Percentiles rank a stretch among this genome's conserved stretches.
Evolutionary conservation across 1,140 invertebrate species (phyloP).

Genomic region (Steinernema khuongi): DNA sequence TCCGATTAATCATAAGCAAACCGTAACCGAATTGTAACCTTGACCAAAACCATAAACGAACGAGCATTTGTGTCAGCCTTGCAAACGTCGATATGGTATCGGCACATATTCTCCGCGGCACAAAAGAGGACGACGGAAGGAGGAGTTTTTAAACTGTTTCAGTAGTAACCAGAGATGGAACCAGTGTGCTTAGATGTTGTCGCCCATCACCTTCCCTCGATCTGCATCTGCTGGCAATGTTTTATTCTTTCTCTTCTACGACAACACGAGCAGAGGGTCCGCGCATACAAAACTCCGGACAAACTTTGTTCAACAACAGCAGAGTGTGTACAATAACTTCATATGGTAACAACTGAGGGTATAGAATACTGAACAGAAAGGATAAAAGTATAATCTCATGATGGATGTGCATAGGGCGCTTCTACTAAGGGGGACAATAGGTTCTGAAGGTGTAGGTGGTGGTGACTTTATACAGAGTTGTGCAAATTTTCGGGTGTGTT

Average conservation of each 20-base stretch:
- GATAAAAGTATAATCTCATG: not conserved
- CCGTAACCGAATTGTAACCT: too few species aligned
- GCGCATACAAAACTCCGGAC: not conserved
- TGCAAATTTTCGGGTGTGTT: constrained; percentile 16
- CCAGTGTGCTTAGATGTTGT: too few species aligned
- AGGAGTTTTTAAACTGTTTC: too few species aligned
- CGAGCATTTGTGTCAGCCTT: too few species aligned
- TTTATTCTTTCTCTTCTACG: constrained; percentile 60
- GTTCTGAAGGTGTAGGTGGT: not conserved
- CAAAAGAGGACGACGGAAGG: too few species aligned
- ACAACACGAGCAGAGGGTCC: constrained; percentile 49
- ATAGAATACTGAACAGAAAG: not conserved
- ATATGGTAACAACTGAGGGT: not conserved
- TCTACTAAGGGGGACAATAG: not conserved
- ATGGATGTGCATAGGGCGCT: not conserved
- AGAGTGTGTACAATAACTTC: not conserved
- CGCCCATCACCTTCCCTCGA: too few species aligned
- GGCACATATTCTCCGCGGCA: too few species aligned
- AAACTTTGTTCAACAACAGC: not conserved
- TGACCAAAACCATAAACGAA: too few species aligned
- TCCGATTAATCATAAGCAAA: too few species aligned
- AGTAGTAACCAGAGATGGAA: too few species aligned
- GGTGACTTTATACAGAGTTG: constrained; percentile 8
- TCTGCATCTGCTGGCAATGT: too few species aligned
- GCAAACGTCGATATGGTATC: too few species aligned